Conservation (phyloP, 1,140 invertebrate species). For the Orchesella cincta region DNA sequence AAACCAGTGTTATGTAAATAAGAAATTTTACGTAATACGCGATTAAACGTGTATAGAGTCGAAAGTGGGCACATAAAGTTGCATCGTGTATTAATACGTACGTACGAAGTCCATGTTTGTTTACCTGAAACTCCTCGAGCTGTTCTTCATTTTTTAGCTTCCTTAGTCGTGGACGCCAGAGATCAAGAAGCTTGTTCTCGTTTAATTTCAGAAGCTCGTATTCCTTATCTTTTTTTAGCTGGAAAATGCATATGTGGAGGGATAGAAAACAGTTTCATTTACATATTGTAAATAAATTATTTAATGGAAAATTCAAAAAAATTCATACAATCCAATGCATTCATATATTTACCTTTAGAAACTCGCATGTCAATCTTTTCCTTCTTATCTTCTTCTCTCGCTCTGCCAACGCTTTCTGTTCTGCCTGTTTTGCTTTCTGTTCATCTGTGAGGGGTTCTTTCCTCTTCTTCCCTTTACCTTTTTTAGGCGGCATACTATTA, state of each 20-base stretch:
- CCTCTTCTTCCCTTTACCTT: slow-evolving; percentile 41
- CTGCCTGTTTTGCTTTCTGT: slow-evolving; percentile 46
- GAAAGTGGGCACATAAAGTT: neutral
- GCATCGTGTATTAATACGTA: neutral
- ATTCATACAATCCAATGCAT: neutral
- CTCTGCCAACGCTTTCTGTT: slow-evolving; percentile 48
- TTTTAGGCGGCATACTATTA: slow-evolving; percentile 28
- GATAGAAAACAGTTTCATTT: neutral
- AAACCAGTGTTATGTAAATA: no score
- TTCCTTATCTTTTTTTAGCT: slow-evolving; percentile 51
- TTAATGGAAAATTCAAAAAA: neutral
- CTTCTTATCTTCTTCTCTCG: slow-evolving; percentile 42
- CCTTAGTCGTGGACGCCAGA: slow-evolving; percentile 48
- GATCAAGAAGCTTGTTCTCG: slow-evolving; percentile 47
- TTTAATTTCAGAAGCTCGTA: slow-evolving; percentile 48
- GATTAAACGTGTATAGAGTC: no score
- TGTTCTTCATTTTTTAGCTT: slow-evolving; percentile 48
- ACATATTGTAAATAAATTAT: neutral
- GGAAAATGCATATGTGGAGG: neutral
- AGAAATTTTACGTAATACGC: no score
- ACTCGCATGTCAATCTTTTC: slow-evolving; percentile 41
- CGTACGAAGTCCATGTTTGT: neutral
- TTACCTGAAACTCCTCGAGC: slow-evolving; percentile 47
- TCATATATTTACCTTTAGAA: slow-evolving; percentile 38
- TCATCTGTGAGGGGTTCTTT: slow-evolving; percentile 46